phyloP scores from a whole-genome alignment of 37 sponge, comb jelly and placozoan genomes.

The Hormiphora californensis region DNA sequence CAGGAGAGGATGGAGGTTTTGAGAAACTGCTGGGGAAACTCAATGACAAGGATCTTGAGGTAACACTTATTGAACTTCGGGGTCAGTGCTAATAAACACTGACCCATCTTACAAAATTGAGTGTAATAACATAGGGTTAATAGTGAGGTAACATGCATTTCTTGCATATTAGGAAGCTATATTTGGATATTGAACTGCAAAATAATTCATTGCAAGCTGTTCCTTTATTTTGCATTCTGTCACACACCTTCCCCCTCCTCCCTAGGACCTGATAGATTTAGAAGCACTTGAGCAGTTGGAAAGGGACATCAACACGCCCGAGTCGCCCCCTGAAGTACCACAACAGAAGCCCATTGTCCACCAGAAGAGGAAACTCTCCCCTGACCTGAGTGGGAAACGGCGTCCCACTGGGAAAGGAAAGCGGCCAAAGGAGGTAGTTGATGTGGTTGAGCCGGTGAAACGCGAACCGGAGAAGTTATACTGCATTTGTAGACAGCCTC shows the following conservation, averaged over 20 bases:
- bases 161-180: no score
- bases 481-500: constrained; percentile 24
- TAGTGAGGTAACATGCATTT: no score
- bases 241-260: no score
- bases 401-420: constrained; percentile 29
- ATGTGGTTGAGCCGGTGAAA: neutral
- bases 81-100: no score
- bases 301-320: neutral
- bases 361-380: neutral
- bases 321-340: neutral
- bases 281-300: constrained; percentile 4
- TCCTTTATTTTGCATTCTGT: no score
- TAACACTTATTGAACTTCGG: neutral
- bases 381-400: neutral
- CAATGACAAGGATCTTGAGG: constrained; percentile 41
- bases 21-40: constrained; percentile 17
- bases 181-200: no score
- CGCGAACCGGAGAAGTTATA: neutral
- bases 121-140: no score
- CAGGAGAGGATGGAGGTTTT: constrained; percentile 11
- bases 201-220: no score
- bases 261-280: constrained; percentile 5
- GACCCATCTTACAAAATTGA: no score
- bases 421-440: neutral
- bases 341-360: neutral